Base-by-base conservation (phyloP, 2,888 invertebrate genomes). In the Sarcophaga subvicina region DNA sequence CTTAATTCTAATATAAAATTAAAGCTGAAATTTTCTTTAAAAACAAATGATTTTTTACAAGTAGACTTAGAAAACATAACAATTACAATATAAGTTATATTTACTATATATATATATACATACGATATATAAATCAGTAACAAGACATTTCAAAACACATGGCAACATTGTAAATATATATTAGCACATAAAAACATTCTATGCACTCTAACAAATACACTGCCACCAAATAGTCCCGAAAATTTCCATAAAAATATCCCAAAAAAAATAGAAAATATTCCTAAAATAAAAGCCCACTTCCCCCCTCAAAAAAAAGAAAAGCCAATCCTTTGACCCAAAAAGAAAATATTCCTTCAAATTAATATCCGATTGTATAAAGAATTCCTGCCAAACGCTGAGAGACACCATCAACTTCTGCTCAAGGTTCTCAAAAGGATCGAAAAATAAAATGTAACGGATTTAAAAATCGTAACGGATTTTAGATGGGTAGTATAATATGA, bases 401-500 rank as follows among this genome's bases (percentile, higher is more conserved):
- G 78, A 78, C 37, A 66, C 59, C 66, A 72, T 47, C 75, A 80
- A 76, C 79, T 67, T 59, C 64, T 66, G 49, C 72, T 76, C 54
- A 12, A 54, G 54, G 54, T 54, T 54, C 66, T 45, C 20, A 59
- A 75, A 85, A 37, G 80, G 83, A 85, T 80, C 73, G 63, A 79
- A 80, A 73, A 76, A 14, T 83, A 60, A 69, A 75, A 69, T 17
- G 60, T 54, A 47, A 66, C 77, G 86, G 88, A 86, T 77, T 62
- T 67, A 75, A 75, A 59, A 76, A 73, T 60, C 64, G 77, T 64
- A 62, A 67, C 45, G 83, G 83, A 83, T 62, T 47, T 63, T 78
- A 86, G 88, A 88, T 89, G 91, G 92, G 91, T 91, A 92, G 90
- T 90, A 91, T 91, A 90, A 89, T 90, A 89, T 90, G 80, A 76